phyloP scores from a whole-genome alignment of 64 coral and sea anemone genomes.

The Exaiptasia diaphana region DNA sequence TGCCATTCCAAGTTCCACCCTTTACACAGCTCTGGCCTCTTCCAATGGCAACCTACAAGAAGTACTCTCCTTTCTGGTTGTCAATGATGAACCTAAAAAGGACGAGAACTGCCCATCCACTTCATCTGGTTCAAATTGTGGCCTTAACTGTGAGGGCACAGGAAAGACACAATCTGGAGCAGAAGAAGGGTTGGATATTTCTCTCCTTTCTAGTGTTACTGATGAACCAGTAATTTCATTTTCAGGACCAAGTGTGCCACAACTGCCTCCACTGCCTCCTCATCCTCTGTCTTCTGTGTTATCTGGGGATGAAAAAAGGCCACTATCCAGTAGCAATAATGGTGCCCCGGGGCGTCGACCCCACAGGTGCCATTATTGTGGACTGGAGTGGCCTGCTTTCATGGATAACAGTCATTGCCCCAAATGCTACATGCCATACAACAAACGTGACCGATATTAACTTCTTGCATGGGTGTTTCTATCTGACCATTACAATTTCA shows the following conservation, averaged over 20 bases:
- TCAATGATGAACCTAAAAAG: neutral
- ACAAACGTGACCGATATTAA: neutral
- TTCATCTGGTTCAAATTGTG: neutral
- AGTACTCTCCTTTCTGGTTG: neutral
- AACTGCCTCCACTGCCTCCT: neutral
- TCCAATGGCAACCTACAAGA: neutral
- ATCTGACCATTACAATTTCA: neutral
- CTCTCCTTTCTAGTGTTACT: neutral
- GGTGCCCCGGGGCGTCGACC: neutral
- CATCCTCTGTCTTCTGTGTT: neutral
- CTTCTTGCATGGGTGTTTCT: neutral
- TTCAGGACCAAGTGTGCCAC: neutral
- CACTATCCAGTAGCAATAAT: neutral
- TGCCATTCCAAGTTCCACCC: neutral
- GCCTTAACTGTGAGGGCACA: neutral
- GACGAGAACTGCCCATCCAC: neutral
- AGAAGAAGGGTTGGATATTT: neutral
- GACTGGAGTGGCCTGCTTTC: constrained; percentile 4
- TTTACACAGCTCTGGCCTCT: neutral
- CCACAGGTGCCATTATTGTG: neutral
- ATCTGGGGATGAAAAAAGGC: neutral
- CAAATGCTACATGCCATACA: neutral
- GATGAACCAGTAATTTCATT: neutral
- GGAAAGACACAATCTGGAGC: neutral
- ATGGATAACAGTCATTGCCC: neutral